phyloP scores from a whole-genome alignment of 2,888 invertebrate species.

The Heliconius erato region DNA sequence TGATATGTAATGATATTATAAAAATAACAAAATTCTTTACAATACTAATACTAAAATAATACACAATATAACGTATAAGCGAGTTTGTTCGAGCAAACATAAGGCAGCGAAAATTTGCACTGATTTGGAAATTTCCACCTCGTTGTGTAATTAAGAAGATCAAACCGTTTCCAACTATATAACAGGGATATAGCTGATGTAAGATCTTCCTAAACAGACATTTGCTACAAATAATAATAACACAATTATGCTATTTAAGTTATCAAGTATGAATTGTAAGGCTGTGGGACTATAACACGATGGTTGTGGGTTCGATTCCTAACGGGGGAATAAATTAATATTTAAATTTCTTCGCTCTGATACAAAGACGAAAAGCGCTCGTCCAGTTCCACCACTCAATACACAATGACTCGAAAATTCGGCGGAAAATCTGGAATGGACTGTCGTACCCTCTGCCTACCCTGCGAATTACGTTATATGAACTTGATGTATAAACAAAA shows the following conservation, averaged over 20 bases:
- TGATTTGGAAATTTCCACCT: constrained; percentile 29
- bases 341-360: too few species aligned
- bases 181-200: not conserved
- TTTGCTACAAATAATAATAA: not conserved
- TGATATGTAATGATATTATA: too few species aligned
- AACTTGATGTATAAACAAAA: not conserved
- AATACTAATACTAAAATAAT: not conserved
- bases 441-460: too few species aligned
- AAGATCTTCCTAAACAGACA: not conserved
- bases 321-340: too few species aligned
- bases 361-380: too few species aligned
- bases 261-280: too few species aligned
- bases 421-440: too few species aligned
- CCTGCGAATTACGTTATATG: too few species aligned
- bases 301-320: too few species aligned
- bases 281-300: too few species aligned
- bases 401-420: too few species aligned
- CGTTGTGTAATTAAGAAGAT: constrained; percentile 29
- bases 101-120: constrained; percentile 23
- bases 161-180: constrained; percentile 7
- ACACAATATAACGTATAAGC: not conserved
- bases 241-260: not conserved
- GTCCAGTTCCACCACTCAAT: too few species aligned
- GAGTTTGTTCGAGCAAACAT: not conserved
- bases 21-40: not conserved